Evolutionary conservation across 2,888 invertebrate genomes (phyloP), one percentile per base, ranked within the genome.

Genomic region (Acronicta psi): DNA sequence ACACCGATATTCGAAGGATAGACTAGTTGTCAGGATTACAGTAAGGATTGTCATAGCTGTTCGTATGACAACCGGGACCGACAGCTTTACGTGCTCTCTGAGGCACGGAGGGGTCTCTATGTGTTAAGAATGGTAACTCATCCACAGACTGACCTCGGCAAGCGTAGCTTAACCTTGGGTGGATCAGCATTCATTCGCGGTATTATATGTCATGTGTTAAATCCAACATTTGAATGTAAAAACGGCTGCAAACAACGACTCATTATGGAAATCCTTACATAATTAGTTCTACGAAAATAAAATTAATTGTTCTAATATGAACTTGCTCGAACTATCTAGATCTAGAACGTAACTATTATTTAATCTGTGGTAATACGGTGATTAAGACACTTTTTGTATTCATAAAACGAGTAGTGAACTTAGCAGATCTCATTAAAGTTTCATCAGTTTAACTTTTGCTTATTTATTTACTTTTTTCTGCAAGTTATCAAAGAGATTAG

Each of bases 281-380:
- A 60, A 73, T 57, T 62, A 60, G 68, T 59, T 62, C 38, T 37
- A 52, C 9, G 44, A 41, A 49, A 59, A 59, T 66, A 59, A 36
- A 52, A 49, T 51, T 56, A 55, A 18, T 14, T 46, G 10, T 59
- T 65, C 59, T 57, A 44, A 29, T 54, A 41, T 52, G 20, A 59
- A 47, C 57, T 49, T 42, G 13, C 59, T 40, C n/a, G 38, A 16
- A 16, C 41, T 73, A 57, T 57, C 45, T 54, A 54, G 53, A 60
- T 51, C 53, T 45, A 45, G 47, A 60, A 47, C 57, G n/a, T n/a
- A n/a, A n/a, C n/a, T n/a, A n/a, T n/a, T n/a, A n/a, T n/a, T n/a
- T n/a, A n/a, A n/a, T n/a, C n/a, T n/a, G n/a, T 57, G 46, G 38
- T 34, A n/a, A 9, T 34, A 45, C 40, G 44, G 29, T 67, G 53